Evolutionary conservation across 2,797 vertebrate species (phyloP).

Genomic region (Crocidura indochinensis): DNA sequence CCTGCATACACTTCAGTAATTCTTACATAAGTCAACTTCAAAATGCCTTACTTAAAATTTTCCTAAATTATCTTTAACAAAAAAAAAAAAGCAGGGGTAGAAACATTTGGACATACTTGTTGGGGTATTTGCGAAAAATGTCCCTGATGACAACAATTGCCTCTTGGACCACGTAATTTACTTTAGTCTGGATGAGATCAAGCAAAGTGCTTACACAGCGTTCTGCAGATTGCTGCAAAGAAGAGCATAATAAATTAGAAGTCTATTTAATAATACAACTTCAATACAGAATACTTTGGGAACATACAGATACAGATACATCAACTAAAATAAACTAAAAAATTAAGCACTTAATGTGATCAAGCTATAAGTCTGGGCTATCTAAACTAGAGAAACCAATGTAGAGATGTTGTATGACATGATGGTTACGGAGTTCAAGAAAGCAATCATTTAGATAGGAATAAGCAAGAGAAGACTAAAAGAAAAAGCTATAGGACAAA

Average conservation of each 20-base stretch:
- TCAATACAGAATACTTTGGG: not conserved
- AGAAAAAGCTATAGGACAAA: not conserved
- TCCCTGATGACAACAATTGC: slow-evolving; percentile 92
- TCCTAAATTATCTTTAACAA: slow-evolving; percentile 39
- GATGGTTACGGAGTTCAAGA: not conserved
- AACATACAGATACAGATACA: not conserved
- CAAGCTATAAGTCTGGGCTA: slow-evolving; percentile 33
- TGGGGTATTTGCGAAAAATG: slow-evolving; percentile 93
- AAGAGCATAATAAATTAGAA: slow-evolving; percentile 63
- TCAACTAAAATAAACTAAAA: slow-evolving; percentile 55
- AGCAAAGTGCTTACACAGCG: slow-evolving; percentile 92
- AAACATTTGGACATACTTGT: slow-evolving; percentile 89
- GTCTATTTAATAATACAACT: not conserved
- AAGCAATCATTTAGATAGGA: not conserved
- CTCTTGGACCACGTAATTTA: slow-evolving; percentile 93
- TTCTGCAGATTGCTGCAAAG: slow-evolving; percentile 92
- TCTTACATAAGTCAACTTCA: slow-evolving; percentile 42
- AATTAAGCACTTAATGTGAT: slow-evolving; percentile 53
- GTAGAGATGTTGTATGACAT: slow-evolving; percentile 16
- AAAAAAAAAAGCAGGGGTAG: not conserved
- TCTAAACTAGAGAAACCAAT: not conserved
- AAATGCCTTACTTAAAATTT: slow-evolving; percentile 58
- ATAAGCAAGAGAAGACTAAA: slow-evolving; percentile 1
- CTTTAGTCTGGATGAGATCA: slow-evolving; percentile 93
- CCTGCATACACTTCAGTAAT: not conserved